Percentiles rank a stretch among this genome's conserved stretches.
These are phyloP conservation scores for Calypte anna DNA, from an alignment of 2,113 vertebrate genomes.

Conservation along the genomic window DNA sequence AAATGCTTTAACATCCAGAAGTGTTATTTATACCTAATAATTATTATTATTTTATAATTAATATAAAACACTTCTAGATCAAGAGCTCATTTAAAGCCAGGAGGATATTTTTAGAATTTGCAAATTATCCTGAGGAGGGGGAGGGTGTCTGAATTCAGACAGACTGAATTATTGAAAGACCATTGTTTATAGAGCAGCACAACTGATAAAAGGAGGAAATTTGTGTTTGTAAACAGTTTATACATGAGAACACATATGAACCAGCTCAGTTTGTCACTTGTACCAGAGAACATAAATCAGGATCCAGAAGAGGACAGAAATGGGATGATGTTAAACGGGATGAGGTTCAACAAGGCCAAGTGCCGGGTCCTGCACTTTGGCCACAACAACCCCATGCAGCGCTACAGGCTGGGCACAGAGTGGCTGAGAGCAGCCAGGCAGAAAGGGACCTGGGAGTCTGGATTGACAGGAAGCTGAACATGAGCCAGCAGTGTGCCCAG, in stretches of 20 bases:
- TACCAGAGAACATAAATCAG: neutral
- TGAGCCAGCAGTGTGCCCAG: too few relatives aligned
- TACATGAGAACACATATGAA: neutral
- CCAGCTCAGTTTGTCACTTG: neutral
- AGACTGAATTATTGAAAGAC: constrained; percentile 10
- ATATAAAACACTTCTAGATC: neutral
- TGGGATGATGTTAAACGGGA: too few relatives aligned
- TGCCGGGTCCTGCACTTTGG: too few relatives aligned
- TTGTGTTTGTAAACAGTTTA: neutral
- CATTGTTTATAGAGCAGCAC: neutral
- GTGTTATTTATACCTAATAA: too few relatives aligned
- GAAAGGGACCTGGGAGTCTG: too few relatives aligned
- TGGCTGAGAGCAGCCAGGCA: too few relatives aligned
- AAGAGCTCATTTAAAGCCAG: neutral
- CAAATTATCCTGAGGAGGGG: neutral
- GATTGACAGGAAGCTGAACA: too few relatives aligned
- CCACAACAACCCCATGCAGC: too few relatives aligned
- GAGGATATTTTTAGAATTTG: neutral
- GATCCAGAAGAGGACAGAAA: neutral
- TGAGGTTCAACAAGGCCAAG: too few relatives aligned
- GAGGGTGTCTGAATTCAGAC: neutral
- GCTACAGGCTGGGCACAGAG: too few relatives aligned
- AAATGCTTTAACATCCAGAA: neutral
- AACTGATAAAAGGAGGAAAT: constrained; percentile 41
- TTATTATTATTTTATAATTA: neutral